These are phyloP conservation scores for Epinotia brunnichana DNA, from an alignment of 2,888 invertebrate species.

Conservation along the genomic window DNA sequence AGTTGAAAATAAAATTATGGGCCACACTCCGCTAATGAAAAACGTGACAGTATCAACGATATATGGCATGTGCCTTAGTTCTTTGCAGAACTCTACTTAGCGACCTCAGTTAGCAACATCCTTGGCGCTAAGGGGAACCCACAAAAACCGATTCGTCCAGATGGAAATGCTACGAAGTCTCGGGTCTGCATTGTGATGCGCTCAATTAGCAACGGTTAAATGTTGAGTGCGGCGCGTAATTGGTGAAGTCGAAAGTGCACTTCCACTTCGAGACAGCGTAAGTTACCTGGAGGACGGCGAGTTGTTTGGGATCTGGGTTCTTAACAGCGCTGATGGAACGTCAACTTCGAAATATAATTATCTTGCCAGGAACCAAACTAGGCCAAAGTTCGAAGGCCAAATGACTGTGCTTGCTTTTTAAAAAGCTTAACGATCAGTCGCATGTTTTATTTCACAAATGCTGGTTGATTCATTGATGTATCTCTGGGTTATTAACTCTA, in stretches of 20 bases:
- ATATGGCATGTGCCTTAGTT: background rate
- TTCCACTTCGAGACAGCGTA: conserved; percentile 15
- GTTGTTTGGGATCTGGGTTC: background rate
- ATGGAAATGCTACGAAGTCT: conserved; percentile 67
- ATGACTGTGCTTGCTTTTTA: too few relatives aligned
- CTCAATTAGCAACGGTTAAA: conserved; percentile 70
- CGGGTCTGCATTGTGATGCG: conserved; percentile 69
- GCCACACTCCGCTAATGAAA: too few relatives aligned
- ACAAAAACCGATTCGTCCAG: conserved; percentile 56
- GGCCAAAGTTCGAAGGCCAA: too few relatives aligned
- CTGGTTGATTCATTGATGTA: too few relatives aligned
- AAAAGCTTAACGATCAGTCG: too few relatives aligned
- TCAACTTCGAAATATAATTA: background rate
- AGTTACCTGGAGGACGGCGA: conserved; percentile 26
- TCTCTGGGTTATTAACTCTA: too few relatives aligned
- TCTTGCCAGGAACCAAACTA: too few relatives aligned
- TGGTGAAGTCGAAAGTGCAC: conserved; percentile 47
- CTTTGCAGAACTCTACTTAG: too few relatives aligned
- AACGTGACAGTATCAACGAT: too few relatives aligned
- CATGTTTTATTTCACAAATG: too few relatives aligned
- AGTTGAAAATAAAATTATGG: too few relatives aligned
- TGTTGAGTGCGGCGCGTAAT: conserved; percentile 52
- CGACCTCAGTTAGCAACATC: background rate
- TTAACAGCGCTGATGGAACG: background rate
- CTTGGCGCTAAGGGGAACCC: conserved; percentile 26